Evolutionary conservation across 2,888 invertebrate species (phyloP), one percentile per base, ranked within the genome.

Genomic region (Pristionchus fissidentatus): DNA sequence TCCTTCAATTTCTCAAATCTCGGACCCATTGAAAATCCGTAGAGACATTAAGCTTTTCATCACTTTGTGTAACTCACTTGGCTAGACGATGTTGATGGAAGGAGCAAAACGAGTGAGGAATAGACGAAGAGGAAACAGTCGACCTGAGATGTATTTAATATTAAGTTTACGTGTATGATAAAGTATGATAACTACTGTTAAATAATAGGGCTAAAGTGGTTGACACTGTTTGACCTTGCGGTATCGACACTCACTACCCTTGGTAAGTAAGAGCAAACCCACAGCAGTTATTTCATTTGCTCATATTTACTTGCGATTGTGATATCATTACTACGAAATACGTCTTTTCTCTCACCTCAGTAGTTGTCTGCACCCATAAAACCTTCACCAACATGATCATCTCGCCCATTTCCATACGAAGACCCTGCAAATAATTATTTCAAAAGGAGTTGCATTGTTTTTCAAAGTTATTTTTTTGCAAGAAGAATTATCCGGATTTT

Each of bases 41-140:
- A 15, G n/a, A 15, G 13, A 15, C 60, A 13, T 32, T 2, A 60
- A 26, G 15, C 29, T 29, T 60, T 57, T 57, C 5, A 57, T 0
- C 57, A 57, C 1, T 57, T 57, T 29, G 43, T 70, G 70, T 35
- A 38, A 43, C 43, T 70, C 41, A 38, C 73, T 32, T 52, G 70
- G 1, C 55, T n/a, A 38, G 22, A 38, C 8, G 83, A 32, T 7
- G 73, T 57, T 43, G 83, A 49, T 1, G 89, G 89, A 0, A 89
- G 84, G 0, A 89, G 86, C 7, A 89, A 84, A 29, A 88, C 85
- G 22, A 88, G 66, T 5, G 88, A 85, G 38, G 87, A 87, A 83
- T 88, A 89, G 46, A 89, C 87, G 83, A 89, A 89, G 8, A 89
- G 84, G 49, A 87, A 88, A 75, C 87, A 89, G 57, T 89, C 87